Base-by-base conservation (phyloP, 2,888 invertebrate genomes). In the Meteorus cinctellus region DNA sequence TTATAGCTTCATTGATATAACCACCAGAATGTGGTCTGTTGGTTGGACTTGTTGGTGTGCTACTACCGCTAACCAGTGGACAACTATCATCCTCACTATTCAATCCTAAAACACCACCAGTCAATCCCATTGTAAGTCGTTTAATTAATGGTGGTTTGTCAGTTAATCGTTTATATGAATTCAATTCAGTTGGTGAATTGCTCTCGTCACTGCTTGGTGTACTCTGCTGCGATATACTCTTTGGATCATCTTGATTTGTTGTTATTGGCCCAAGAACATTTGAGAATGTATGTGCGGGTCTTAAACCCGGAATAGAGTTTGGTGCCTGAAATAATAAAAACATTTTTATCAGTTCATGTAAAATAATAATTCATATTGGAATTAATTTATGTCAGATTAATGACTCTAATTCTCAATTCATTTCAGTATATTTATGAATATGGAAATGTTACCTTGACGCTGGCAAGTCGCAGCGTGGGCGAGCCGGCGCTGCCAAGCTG, bases 121-220 rank as follows among this genome's bases (percentile, higher is more conserved):
- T 92, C 79, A 95, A 90, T 1, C 95, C 95, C 92, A 95, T 93
- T 70, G 96, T 94, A 80, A 96, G 92, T 72, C 95, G 91, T 90
- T 95, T 95, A 85, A 93, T 92, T 85, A 96, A 92, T 71, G 96
- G 96, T 77, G 96, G 95, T 88, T 96, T 94, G 88, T 96, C 95
- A 78, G 93, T 92, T 87, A 96, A 92, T 85, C 95, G 92, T 88
- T 96, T 94, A 90, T 95, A 96, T 86, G 96, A 95, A 91, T 95
- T 95, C 89, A 96, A 92, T 91, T 96, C 96, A 70, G 96, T 95
- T 66, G 96, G 96, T 12, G 96, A 96, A 90, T 95, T 95, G 87
- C 96, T 95, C 91, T 96, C 96, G 89, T 96, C 96, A 82, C 96
- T 96, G 89, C 94, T 95, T 45, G 93, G 93, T 63, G 91, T 91